These are phyloP conservation scores for Syrista parreyssii DNA, from an alignment of 2,888 invertebrate species.

Conservation along the genomic window DNA sequence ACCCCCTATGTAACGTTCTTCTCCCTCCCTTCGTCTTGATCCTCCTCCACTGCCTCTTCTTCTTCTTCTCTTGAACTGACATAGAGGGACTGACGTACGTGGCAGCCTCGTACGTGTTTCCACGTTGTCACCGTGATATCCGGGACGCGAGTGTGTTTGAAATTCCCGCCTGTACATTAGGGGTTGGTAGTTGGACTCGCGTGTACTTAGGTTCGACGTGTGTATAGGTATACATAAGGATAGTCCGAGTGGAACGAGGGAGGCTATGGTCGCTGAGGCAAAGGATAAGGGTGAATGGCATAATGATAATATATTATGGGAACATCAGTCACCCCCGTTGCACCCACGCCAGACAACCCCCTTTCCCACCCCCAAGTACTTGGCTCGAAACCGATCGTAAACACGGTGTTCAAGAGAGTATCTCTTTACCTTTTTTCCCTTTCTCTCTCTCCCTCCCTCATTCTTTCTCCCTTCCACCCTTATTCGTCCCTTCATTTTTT, in stretches of 20 bases:
- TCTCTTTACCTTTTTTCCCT: background rate
- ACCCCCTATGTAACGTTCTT: background rate
- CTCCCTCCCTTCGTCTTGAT: background rate
- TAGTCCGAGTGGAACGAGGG: background rate
- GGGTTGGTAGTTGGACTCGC: background rate
- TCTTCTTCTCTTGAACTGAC: background rate
- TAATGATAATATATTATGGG: conserved; percentile 7
- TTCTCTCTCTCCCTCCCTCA: background rate
- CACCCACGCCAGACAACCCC: conserved; percentile 1
- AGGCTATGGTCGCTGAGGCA: background rate
- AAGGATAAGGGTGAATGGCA: conserved; percentile 1
- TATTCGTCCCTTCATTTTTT: background rate
- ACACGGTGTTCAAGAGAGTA: background rate
- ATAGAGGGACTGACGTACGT: background rate
- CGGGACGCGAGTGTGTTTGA: background rate
- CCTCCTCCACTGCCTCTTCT: too few species aligned
- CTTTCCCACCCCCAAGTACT: background rate
- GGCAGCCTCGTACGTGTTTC: background rate
- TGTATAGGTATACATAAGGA: background rate
- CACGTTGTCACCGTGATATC: background rate
- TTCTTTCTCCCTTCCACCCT: background rate
- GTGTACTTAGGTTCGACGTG: background rate
- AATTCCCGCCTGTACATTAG: background rate
- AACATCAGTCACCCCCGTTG: conserved; percentile 6
- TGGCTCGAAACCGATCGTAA: conserved; percentile 2